Percentiles rank a stretch among this genome's conserved stretches.
These are phyloP conservation scores for Acrocephalus scirpaceus DNA, from an alignment of 2,797 vertebrate species.

Conservation along the genomic window DNA sequence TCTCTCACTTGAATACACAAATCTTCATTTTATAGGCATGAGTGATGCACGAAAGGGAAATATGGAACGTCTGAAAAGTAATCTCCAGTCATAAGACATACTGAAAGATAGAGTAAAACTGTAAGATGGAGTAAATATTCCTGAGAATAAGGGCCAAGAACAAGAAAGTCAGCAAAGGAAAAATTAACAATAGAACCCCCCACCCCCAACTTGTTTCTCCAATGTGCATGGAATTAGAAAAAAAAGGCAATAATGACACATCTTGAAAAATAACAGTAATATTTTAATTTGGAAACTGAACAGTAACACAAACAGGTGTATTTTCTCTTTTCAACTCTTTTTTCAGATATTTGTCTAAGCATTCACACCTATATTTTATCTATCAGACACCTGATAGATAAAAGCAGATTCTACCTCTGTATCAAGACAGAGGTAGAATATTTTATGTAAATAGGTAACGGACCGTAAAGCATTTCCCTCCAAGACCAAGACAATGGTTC, in stretches of 20 bases:
- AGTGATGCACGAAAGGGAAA: neutral
- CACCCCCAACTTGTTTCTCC: neutral
- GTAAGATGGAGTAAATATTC: neutral
- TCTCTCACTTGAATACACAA: neutral
- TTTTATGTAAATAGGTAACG: neutral
- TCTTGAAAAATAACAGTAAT: neutral
- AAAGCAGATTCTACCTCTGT: no score
- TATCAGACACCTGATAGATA: no score
- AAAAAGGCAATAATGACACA: neutral
- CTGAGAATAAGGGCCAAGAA: neutral
- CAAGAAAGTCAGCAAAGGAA: neutral
- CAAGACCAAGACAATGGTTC: neutral
- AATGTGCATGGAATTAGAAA: neutral
- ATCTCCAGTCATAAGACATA: neutral
- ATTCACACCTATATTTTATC: neutral
- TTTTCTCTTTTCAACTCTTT: neutral
- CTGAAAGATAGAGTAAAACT: neutral
- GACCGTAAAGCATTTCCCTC: neutral
- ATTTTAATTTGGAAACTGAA: neutral
- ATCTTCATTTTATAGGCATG: neutral
- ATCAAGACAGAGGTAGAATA: neutral
- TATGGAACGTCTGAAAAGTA: neutral
- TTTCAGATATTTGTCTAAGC: neutral
- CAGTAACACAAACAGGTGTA: neutral
- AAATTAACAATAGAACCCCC: fast-evolving